Base-by-base conservation (phyloP, 2,797 vertebrate genomes). In the Pipistrellus kuhlii region DNA sequence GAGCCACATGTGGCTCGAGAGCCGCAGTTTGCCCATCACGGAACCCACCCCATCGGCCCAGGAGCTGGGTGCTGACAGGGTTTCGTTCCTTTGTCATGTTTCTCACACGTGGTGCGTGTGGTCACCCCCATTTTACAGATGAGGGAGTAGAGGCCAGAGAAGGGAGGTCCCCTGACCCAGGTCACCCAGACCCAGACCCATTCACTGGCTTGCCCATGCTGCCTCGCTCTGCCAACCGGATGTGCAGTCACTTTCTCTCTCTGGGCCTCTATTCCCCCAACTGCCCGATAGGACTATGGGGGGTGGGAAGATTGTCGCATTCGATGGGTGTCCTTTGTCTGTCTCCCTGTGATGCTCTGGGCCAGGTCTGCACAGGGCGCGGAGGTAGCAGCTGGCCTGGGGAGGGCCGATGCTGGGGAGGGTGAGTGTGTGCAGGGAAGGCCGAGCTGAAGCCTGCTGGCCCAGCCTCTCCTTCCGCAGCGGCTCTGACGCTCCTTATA, bases 401-500 rank as follows among this genome's bases (percentile, higher is more conserved):
- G 32, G n/a, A 59, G 62, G n/a, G 73, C 1, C 25, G 15, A 30
- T 0, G 0, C 57, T 5, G 3, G 9, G 35, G n/a, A 27, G 46
- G 66, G 11, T 0, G 13, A 17, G 78, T 5, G 30, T 4, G 41
- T 0, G 8, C 0, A 14, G 30, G 48, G 44, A 66, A 83, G 86
- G 76, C 77, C 0, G 8, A 20, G 46, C 35, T 7, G 21, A 17
- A 53, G 98, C 98, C 98, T 98, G 97, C 98, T 97, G 97, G 98
- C 98, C 98, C 97, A 98, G 98, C 98, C 98, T 98, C 98, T 98
- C 97, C 97, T 91, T 98, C 98, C 98, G 98, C 98, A 97, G 96
- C 77, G 89, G 94, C 97, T 99, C 98, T 98, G 97, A 64, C 93
- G 98, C 97, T 98, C 90, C 96, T 96, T 90, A 88, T 38, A 14